Percentiles rank a stretch among this genome's conserved stretches.
Evolutionary conservation across 2,797 vertebrate genomes (phyloP).

Genomic region (Eremophila alpestris): DNA sequence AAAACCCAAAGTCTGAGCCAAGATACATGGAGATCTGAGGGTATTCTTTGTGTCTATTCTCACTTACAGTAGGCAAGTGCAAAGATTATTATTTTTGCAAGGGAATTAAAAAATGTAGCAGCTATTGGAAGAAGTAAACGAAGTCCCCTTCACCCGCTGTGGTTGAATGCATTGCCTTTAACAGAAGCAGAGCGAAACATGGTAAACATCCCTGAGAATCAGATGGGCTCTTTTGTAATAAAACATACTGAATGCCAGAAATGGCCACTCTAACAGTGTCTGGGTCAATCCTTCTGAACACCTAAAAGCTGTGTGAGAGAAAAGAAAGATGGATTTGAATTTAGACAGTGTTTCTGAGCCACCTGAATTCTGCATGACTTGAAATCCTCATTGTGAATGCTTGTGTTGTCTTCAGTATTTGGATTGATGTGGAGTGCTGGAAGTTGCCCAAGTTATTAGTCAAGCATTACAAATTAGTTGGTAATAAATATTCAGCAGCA

Average conservation of each 20-base stretch:
- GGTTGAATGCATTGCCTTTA: not conserved
- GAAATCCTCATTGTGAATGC: not conserved
- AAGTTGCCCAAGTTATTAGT: slow-evolving; percentile 46
- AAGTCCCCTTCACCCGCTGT: not conserved
- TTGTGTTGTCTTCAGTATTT: not conserved
- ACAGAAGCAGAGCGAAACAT: not conserved
- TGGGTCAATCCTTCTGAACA: not conserved
- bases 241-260: not conserved
- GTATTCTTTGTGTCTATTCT: not conserved
- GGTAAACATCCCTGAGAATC: not conserved
- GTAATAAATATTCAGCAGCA: slow-evolving; percentile 67
- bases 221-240: not conserved
- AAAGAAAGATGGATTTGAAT: not conserved
- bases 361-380: not conserved
- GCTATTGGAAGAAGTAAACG: not conserved
- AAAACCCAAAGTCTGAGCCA: not conserved
- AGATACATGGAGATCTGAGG: not conserved
- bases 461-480: slow-evolving; percentile 52
- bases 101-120: not conserved
- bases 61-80: not conserved
- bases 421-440: not conserved
- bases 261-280: not conserved
- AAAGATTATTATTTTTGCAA: not conserved
- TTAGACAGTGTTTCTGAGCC: not conserved
- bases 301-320: not conserved